These are phyloP conservation scores for Selene dorsalis DNA, from an alignment of 2,797 vertebrate species.

Conservation along the genomic window DNA sequence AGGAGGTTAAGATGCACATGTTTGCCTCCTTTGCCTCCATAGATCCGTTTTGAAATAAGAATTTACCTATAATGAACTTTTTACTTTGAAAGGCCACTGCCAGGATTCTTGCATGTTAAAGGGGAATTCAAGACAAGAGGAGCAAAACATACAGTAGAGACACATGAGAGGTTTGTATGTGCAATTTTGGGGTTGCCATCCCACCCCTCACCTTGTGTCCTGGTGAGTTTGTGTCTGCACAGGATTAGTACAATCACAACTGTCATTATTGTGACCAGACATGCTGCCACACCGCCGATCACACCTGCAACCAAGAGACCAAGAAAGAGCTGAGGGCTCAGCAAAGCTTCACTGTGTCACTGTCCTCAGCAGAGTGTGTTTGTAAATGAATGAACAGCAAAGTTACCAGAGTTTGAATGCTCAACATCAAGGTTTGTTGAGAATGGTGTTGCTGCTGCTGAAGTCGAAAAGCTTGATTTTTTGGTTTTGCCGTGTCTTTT, in stretches of 20 bases:
- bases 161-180: neutral
- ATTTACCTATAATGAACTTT: neutral
- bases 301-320: neutral
- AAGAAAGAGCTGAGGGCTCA: neutral
- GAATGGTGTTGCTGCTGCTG: neutral
- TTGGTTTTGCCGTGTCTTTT: too few relatives aligned
- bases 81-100: neutral
- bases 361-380: neutral
- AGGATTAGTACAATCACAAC: slow-evolving; percentile 15
- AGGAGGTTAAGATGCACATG: too few relatives aligned
- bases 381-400: neutral
- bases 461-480: neutral
- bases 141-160: neutral
- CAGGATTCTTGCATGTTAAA: too few relatives aligned
- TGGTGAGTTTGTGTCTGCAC: slow-evolving; percentile 15
- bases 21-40: neutral
- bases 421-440: neutral
- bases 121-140: neutral
- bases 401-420: neutral
- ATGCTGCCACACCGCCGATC: neutral
- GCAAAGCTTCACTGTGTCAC: neutral
- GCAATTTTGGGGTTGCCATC: neutral
- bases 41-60: neutral
- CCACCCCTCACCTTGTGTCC: slow-evolving; percentile 41
- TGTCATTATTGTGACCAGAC: neutral